phyloP scores from a whole-genome alignment of 2,797 vertebrate species.

The Rhabdomys pumilio region DNA sequence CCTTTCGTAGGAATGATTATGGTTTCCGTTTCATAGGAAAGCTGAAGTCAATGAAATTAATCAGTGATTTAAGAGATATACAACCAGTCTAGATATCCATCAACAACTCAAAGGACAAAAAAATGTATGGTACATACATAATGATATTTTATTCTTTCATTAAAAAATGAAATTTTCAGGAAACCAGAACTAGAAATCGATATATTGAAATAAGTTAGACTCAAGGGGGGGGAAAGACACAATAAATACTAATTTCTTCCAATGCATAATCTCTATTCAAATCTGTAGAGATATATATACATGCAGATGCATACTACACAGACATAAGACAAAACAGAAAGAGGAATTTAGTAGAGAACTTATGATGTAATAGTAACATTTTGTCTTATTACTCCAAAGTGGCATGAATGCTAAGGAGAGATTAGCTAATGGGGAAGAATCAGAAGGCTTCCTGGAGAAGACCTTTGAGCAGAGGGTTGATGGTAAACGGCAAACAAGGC shows the following conservation, averaged over 20 bases:
- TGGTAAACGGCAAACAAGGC: neutral
- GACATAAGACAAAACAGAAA: neutral
- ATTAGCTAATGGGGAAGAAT: neutral
- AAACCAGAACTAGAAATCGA: neutral
- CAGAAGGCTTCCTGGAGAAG: neutral
- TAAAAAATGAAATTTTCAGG: neutral
- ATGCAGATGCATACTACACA: neutral
- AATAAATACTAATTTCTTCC: neutral
- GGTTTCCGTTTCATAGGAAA: neutral
- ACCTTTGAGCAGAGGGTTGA: neutral
- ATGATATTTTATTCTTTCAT: neutral
- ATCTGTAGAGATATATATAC: neutral
- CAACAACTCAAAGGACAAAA: neutral
- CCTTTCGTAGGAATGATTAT: neutral
- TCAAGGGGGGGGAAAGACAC: neutral
- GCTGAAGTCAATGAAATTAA: conserved; percentile 37
- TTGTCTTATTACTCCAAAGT: neutral
- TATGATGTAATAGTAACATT: neutral
- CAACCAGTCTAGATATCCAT: neutral
- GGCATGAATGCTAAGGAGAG: neutral
- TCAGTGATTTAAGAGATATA: neutral
- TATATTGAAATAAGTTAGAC: neutral
- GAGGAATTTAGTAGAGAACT: conserved; percentile 17
- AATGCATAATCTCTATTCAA: neutral
- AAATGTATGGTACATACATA: neutral